These are phyloP conservation scores for Cynoglossus semilaevis DNA, from an alignment of 2,113 vertebrate genomes.

Conservation along the genomic window DNA sequence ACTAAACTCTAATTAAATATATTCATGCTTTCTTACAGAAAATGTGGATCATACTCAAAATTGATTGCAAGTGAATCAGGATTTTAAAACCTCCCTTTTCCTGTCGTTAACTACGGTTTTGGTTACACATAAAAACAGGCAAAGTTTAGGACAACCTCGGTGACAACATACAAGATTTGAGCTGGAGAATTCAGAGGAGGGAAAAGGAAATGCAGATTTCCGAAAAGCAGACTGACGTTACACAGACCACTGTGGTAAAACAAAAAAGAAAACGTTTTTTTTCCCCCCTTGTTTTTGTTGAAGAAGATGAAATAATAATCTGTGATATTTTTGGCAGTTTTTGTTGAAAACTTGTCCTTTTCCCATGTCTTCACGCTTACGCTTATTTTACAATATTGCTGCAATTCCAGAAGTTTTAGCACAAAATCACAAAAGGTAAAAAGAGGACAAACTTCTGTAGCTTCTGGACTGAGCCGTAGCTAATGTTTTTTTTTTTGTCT, in stretches of 20 bases:
- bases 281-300: no score
- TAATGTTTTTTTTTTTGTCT: background rate
- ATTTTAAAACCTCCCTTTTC: no score
- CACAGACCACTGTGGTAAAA: constrained; percentile 42
- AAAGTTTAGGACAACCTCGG: no score
- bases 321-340: constrained; percentile 47
- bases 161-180: no score
- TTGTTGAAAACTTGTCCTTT: constrained; percentile 19
- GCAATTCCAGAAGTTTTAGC: constrained; percentile 6
- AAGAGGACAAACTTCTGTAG: constrained; percentile 3
- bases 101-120: no score
- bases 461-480: background rate
- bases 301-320: constrained; percentile 19
- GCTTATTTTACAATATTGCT: constrained; percentile 30
- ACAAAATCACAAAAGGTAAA: constrained; percentile 5
- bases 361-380: background rate
- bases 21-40: no score
- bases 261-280: constrained; percentile 40
- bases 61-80: no score
- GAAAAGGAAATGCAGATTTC: constrained; percentile 36
- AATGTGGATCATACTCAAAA: no score
- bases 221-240: constrained; percentile 37
- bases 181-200: no score
- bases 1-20: no score
- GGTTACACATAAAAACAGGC: no score